A percentile compares a stretch with the other conserved stretches of the same genome.
phyloP scores from a whole-genome alignment of 2,797 vertebrate species.

The Acanthurus lineatus region DNA sequence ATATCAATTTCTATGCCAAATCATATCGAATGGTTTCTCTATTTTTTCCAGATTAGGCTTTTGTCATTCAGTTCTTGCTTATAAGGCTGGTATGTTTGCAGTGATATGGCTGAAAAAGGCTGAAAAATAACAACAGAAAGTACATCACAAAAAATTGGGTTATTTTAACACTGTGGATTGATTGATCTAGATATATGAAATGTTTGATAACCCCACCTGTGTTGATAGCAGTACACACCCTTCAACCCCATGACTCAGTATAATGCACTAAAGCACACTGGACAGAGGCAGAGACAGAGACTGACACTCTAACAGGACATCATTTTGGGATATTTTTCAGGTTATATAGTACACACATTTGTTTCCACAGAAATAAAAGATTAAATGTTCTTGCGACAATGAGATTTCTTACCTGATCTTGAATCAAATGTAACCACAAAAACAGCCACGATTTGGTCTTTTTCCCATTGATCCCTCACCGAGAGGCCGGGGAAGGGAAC shows the following conservation, averaged over 20 bases:
- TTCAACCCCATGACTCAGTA: conserved; percentile 4
- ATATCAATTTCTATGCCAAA: neutral
- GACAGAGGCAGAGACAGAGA: neutral
- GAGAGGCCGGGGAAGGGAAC: conserved; percentile 71
- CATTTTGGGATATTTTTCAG: neutral
- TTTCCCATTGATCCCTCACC: conserved; percentile 87
- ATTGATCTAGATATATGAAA: neutral
- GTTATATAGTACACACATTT: neutral
- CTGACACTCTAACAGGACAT: neutral
- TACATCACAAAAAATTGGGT: neutral
- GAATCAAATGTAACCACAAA: conserved; percentile 97
- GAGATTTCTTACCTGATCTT: conserved; percentile 90
- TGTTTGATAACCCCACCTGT: neutral
- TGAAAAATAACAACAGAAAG: neutral
- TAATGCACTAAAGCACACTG: neutral
- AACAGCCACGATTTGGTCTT: conserved; percentile 94
- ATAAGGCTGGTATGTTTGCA: too few relatives aligned
- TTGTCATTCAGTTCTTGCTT: neutral
- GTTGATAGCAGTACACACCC: neutral
- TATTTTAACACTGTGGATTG: neutral
- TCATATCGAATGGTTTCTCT: neutral
- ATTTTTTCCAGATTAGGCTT: neutral
- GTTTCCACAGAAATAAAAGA: neutral
- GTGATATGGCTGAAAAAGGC: neutral
- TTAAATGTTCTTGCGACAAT: neutral